Conservation (phyloP, 2,888 invertebrate genomes). For the Punctoribates punctum region DNA sequence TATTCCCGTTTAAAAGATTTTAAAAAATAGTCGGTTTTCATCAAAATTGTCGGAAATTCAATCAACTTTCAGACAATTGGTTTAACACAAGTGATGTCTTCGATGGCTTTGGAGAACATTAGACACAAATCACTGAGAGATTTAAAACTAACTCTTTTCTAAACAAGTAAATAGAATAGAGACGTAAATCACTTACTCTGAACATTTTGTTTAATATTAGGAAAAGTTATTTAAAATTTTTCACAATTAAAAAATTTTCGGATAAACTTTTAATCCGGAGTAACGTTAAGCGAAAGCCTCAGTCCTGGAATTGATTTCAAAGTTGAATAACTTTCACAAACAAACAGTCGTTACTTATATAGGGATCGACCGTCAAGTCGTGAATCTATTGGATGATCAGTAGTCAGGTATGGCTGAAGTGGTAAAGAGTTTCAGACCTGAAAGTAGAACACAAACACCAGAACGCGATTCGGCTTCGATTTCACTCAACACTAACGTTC, state of each 20-base stretch:
- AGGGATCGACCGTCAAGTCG: conserved; percentile 10
- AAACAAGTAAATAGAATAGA: too few relatives aligned
- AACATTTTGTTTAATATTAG: neutral
- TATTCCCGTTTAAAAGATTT: too few relatives aligned
- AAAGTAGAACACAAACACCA: conserved; percentile 32
- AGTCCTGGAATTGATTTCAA: neutral
- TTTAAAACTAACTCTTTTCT: too few relatives aligned
- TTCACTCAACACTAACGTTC: too few relatives aligned
- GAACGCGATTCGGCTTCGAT: neutral
- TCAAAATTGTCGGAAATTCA: too few relatives aligned
- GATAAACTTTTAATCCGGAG: too few relatives aligned
- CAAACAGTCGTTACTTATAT: neutral
- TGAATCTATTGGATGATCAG: conserved; percentile 23
- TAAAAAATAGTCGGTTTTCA: too few relatives aligned
- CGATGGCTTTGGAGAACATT: too few relatives aligned
- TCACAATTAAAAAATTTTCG: neutral
- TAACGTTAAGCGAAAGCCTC: neutral
- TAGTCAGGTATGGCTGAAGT: neutral
- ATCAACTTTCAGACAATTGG: too few relatives aligned
- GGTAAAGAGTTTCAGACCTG: conserved; percentile 34
- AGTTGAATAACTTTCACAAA: conserved; percentile 34
- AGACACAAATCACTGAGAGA: too few relatives aligned
- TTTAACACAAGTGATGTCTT: too few relatives aligned
- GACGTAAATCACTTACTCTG: neutral
- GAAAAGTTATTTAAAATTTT: neutral